Evolutionary conservation across 2,797 vertebrate genomes (phyloP).

Genomic region (Leptodactylus fallax): DNA sequence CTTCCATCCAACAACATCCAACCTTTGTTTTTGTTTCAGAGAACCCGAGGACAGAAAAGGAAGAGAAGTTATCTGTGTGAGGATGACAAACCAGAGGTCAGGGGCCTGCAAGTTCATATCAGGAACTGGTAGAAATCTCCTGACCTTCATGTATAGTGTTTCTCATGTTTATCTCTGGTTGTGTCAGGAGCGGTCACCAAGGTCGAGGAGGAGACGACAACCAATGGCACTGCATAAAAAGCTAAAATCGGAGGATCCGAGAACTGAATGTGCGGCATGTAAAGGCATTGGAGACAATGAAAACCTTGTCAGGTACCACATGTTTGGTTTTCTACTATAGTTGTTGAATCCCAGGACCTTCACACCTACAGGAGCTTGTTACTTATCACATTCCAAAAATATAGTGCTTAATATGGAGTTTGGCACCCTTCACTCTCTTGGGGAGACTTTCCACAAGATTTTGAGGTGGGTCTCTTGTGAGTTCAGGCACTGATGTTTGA

Average conservation of each 20-base stretch:
- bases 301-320: constrained; percentile 92
- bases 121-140: neutral
- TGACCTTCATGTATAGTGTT: constrained; percentile 42
- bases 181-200: constrained; percentile 85
- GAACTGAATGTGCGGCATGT: constrained; percentile 93
- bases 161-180: constrained; percentile 71
- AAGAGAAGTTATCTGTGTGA: constrained; percentile 87
- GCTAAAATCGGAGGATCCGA: constrained; percentile 90
- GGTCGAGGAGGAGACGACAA: constrained; percentile 91
- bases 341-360: neutral
- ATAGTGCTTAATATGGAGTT: too few relatives aligned
- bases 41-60: constrained; percentile 96
- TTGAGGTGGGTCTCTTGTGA: too few relatives aligned
- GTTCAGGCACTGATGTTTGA: too few relatives aligned
- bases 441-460: too few relatives aligned
- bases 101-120: constrained; percentile 69
- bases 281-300: constrained; percentile 97
- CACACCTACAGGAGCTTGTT: too few relatives aligned
- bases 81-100: constrained; percentile 94
- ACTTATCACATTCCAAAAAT: too few relatives aligned
- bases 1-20: constrained; percentile 35
- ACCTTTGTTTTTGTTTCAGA: constrained; percentile 79
- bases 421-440: too few relatives aligned
- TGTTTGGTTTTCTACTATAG: neutral
- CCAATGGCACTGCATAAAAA: constrained; percentile 88